phyloP scores from a whole-genome alignment of 2,888 invertebrate genomes.

The Drosophila infuscata region DNA sequence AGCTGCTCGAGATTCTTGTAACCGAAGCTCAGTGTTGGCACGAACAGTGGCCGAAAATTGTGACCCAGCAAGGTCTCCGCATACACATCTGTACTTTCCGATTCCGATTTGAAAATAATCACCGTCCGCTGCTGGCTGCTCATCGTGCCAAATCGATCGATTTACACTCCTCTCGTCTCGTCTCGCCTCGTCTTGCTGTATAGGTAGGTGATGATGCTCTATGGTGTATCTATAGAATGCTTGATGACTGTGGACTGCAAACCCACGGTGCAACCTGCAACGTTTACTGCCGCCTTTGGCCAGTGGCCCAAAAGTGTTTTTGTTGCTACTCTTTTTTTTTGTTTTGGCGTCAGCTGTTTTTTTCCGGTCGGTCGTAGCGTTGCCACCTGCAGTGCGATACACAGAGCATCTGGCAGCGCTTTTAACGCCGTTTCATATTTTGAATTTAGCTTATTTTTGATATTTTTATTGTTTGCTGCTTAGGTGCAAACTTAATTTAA shows the following conservation, averaged over 20 bases:
- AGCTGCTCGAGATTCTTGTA: conserved; percentile 86
- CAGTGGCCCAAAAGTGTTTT: conserved; percentile 1
- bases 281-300: conserved; percentile 19
- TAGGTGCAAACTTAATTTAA: not conserved
- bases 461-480: not conserved
- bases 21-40: conserved; percentile 86
- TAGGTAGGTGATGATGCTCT: not conserved
- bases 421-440: no score
- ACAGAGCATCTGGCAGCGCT: not conserved
- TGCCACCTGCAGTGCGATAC: conserved; percentile 8
- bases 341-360: conserved; percentile 20
- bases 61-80: conserved; percentile 84
- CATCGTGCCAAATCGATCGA: conserved; percentile 43
- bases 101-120: conserved; percentile 84
- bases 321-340: conserved; percentile 1
- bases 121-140: conserved; percentile 75
- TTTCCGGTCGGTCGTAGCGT: conserved; percentile 2
- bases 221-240: not conserved
- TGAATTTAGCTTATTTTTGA: not conserved
- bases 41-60: conserved; percentile 85
- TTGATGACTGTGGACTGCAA: not conserved
- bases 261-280: not conserved
- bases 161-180: not conserved
- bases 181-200: not conserved
- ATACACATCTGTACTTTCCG: conserved; percentile 85